A percentile compares a stretch with the other conserved stretches of the same genome.
These are phyloP conservation scores for Allygus modestus DNA, from an alignment of 2,888 invertebrate genomes.

Conservation along the genomic window DNA sequence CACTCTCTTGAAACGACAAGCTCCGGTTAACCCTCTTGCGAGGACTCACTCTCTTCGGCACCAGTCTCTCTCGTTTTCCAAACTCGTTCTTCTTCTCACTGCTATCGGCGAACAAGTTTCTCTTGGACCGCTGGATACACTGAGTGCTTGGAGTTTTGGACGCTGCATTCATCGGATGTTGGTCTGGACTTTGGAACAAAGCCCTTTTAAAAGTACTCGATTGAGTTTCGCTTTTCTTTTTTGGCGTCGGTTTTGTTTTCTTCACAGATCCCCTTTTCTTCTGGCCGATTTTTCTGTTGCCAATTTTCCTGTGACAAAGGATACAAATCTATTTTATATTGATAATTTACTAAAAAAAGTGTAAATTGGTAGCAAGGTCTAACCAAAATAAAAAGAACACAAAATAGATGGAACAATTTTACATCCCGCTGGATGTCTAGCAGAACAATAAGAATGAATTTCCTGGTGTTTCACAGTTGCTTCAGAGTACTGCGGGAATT, in stretches of 20 bases:
- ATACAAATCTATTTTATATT: not conserved
- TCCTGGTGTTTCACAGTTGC: too few relatives aligned
- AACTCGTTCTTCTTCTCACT: constrained; percentile 58
- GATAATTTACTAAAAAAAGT: constrained; percentile 3
- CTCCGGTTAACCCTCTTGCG: constrained; percentile 46
- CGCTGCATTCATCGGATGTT: constrained; percentile 71
- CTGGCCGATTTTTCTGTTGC: constrained; percentile 69
- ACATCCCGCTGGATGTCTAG: too few relatives aligned
- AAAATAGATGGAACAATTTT: too few relatives aligned
- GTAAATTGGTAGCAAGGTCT: too few relatives aligned
- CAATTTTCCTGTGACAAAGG: constrained; percentile 64
- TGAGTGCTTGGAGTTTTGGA: constrained; percentile 75
- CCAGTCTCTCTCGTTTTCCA: constrained; percentile 47
- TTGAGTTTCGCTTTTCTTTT: constrained; percentile 49
- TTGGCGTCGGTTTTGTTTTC: constrained; percentile 74
- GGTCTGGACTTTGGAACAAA: constrained; percentile 84
- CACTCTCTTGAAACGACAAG: constrained; percentile 47
- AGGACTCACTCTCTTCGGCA: constrained; percentile 24
- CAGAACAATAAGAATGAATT: too few relatives aligned
- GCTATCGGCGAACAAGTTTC: constrained; percentile 80
- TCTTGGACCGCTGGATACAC: constrained; percentile 80
- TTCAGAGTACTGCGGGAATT: too few relatives aligned
- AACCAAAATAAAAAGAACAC: too few relatives aligned
- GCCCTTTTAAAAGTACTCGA: constrained; percentile 81
- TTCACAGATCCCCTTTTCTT: constrained; percentile 74